Percentiles rank a stretch among this genome's conserved stretches.
phyloP scores from a whole-genome alignment of 2,797 vertebrate genomes.

The Phrynocephalus guinanensis region DNA sequence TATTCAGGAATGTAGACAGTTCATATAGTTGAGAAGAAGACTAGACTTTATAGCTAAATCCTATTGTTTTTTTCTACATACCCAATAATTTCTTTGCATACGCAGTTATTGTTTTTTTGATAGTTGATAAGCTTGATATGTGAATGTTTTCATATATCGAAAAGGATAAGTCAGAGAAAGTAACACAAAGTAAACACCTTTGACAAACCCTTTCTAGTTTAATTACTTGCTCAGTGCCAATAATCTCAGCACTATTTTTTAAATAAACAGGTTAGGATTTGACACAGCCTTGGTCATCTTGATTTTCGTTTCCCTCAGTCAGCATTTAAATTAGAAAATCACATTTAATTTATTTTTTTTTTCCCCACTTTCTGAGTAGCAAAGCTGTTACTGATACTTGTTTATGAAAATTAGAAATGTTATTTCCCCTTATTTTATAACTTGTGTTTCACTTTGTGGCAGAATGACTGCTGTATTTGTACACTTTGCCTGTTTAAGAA shows the following conservation, averaged over 20 bases:
- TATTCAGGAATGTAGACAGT: too few species aligned
- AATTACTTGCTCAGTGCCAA: too few species aligned
- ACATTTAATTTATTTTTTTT: neutral
- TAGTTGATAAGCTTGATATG: neutral
- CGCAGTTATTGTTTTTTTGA: too few species aligned
- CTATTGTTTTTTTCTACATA: too few species aligned
- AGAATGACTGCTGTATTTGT: slow-evolving; percentile 3
- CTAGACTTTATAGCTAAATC: too few species aligned
- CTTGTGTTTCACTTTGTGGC: slow-evolving; percentile 19
- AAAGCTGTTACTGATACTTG: neutral
- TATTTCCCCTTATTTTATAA: slow-evolving; percentile 28
- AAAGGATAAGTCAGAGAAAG: neutral
- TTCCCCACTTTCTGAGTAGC: neutral
- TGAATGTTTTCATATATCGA: neutral
- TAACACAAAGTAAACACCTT: too few species aligned
- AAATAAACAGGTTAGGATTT: neutral
- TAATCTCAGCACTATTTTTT: neutral
- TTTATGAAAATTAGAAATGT: slow-evolving; percentile 13
- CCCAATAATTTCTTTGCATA: too few species aligned
- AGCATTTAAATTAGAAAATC: neutral
- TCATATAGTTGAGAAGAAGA: too few species aligned
- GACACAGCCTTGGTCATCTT: neutral
- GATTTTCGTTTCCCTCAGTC: neutral
- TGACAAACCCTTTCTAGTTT: neutral
- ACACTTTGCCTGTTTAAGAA: slow-evolving; percentile 44